Base-by-base conservation (phyloP, 2,797 vertebrate genomes). In the Benthosema pterotum region DNA sequence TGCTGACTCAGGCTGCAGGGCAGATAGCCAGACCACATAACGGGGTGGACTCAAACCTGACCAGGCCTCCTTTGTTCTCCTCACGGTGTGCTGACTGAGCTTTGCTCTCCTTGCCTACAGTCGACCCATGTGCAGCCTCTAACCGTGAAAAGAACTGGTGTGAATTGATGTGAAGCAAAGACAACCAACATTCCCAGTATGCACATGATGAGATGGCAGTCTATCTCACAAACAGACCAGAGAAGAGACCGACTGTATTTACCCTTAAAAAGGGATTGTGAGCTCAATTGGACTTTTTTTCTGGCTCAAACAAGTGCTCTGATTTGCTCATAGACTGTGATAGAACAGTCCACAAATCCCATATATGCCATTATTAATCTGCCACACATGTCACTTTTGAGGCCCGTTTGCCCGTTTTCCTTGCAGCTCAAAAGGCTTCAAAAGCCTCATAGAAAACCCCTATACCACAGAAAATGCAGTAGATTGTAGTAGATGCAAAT, bases 31-130 rank as follows among this genome's bases (percentile, higher is more conserved):
- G 66, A 82, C 75, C 77, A 58, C 80, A 80, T 69, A 52, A 71
- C 42, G 65, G 81, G 77, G 81, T 78, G 73, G 69, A 74, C 60
- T 57, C 63, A 69, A 38, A 81, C 74, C 77, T 81, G 77, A 59
- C 57, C 63, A 15, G 53, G 32, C 53, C 53, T 25, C 22, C 22
- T 17, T 38, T 38, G 32, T 38, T 38, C 83, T 88, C 83, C 78
- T 52, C 72, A 74, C 74, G 74, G 86, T 86, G 79, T 83, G 81
- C 78, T 9, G 71, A 79, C 78, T 7, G 69, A 69, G 75, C 78
- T 77, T 80, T 78, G 67, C 50, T 60, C 60, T 65, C 55, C 72
- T 79, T 68, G 65, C 66, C 76, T 73, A 83, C 59, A 47, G 62
- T n/a, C 48, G 66, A 82, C 57, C 80, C 78, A 84, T 55, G 65